Evolutionary conservation across 2,113 vertebrate species (phyloP), one percentile per base, ranked within the genome.

Genomic region (Alouatta palliata): DNA sequence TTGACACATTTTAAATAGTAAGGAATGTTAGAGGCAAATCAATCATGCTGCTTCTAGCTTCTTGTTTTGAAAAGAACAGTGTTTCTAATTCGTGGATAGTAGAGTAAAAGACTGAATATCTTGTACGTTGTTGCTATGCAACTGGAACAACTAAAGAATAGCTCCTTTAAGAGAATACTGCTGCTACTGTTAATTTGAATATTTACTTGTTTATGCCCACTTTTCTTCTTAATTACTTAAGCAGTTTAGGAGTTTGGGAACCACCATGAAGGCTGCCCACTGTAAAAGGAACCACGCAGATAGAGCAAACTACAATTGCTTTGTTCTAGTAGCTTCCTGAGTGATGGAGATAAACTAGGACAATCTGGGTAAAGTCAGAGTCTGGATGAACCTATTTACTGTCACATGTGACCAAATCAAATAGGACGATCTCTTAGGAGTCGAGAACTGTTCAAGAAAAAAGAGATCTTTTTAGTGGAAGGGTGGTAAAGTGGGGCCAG

Each of bases 201-300:
- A 76, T 91, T 79, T n/a, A 68, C 37, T 87, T 91, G 54, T 76
- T 47, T 80, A 79, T 21, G 4, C 27, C 54, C 25, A 85, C 35
- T 49, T 81, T 90, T 80, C 35, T 96, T 77, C 76, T 91, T 90
- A 84, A 64, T 92, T 64, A 80, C 43, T 93, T 95, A 66, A 95
- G 79, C 91, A 37, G 71, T 87, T 93, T 96, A 54, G 35, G 43
- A 91, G 8, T 64, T 96, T 93, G 27, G 25, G 9, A 86, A 79
- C 27, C 68, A 6, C 35, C 30, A 66, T 61, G 7, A 40, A 13
- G 76, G 32, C 47, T 82, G 17, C n/a, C 32, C 43, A 77, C 73
- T 32, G 20, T 93, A 89, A 73, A 95, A 89, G 56, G 13, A 85
- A 54, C 45, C 9, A 64, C 32, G 5, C 13, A 25, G 71, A 27